A percentile compares a stretch with the other conserved stretches of the same genome.
phyloP scores from a whole-genome alignment of 2,888 invertebrate species.

The Anagyrus pseudococci region DNA sequence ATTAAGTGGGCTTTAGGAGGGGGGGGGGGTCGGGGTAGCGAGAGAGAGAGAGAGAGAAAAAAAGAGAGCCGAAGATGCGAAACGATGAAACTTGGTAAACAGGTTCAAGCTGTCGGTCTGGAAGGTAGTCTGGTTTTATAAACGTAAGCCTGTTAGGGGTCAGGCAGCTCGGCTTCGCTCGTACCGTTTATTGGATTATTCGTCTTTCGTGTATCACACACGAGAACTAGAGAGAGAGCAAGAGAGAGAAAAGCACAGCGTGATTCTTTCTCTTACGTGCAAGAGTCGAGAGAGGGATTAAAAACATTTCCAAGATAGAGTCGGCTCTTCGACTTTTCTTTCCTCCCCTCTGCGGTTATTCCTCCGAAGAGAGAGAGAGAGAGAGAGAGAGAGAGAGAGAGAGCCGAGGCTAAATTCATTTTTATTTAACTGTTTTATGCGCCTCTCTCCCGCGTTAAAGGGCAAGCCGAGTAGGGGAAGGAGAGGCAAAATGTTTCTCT shows the following conservation, averaged over 20 bases:
- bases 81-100: constrained; percentile 34
- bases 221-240: constrained; percentile 4
- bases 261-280: constrained; percentile 8
- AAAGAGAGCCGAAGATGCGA: background rate
- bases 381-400: background rate
- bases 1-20: constrained; percentile 15
- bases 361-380: background rate
- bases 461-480: no score
- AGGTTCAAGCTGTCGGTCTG: constrained; percentile 39
- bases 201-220: constrained; percentile 37
- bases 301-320: no score
- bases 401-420: background rate
- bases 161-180: constrained; percentile 45
- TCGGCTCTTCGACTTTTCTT: background rate
- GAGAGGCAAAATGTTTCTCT: no score
- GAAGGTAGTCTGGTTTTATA: constrained; percentile 43
- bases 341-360: background rate
- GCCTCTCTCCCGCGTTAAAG: no score
- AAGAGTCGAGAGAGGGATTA: no score
- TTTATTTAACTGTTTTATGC: no score
- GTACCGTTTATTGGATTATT: constrained; percentile 50
- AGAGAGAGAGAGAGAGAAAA: background rate
- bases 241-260: constrained; percentile 14
- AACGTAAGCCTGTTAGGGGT: constrained; percentile 48
- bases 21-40: constrained; percentile 1